phyloP scores from a whole-genome alignment of 2,797 vertebrate genomes.

The Thunnus albacares region DNA sequence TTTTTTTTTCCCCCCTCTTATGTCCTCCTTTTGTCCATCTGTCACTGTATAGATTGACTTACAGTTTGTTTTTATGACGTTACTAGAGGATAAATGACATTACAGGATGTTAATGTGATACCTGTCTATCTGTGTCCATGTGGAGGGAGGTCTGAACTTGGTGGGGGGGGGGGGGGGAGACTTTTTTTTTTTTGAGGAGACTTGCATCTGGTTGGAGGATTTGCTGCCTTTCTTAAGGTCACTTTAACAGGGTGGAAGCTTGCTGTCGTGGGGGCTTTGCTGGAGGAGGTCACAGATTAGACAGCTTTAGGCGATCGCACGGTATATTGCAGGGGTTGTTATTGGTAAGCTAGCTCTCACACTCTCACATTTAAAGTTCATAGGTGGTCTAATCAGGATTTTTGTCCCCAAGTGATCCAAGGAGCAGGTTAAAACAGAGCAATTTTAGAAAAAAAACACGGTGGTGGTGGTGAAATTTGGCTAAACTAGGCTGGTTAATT shows the following conservation, averaged over 20 bases:
- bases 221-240: slow-evolving; percentile 5
- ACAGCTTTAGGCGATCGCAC: neutral
- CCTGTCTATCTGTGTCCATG: slow-evolving; percentile 8
- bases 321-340: neutral
- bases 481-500: neutral
- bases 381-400: neutral
- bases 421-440: neutral
- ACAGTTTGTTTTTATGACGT: neutral
- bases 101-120: slow-evolving; percentile 27
- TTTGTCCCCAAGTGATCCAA: neutral
- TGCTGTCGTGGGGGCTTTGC: neutral
- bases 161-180: slow-evolving; percentile 7
- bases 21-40: neutral
- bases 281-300: slow-evolving; percentile 6
- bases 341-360: neutral
- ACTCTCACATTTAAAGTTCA: slow-evolving; percentile 17
- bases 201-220: neutral
- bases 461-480: neutral
- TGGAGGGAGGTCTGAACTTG: slow-evolving; percentile 17
- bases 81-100: neutral
- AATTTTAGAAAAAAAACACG: neutral
- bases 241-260: neutral
- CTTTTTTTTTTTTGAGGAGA: too few species aligned
- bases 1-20: neutral
- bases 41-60: neutral